Conservation (phyloP, 2,113 vertebrate genomes). For the Triplophysa siluroides region DNA sequence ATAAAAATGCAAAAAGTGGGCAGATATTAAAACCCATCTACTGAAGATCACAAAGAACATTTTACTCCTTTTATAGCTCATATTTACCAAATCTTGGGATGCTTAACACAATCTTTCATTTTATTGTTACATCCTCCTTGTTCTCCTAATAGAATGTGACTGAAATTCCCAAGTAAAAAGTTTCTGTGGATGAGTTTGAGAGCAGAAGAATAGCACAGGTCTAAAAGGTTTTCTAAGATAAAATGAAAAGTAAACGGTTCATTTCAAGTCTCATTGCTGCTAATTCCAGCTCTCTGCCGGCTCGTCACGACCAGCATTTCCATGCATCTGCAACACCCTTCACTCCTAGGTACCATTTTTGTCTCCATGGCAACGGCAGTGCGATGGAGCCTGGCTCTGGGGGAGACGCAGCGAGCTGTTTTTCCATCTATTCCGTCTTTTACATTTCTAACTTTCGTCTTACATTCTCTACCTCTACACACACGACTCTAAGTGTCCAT, state of each 20-base stretch:
- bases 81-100: too few species aligned
- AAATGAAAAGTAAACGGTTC: constrained; percentile 19
- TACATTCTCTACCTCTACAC: background rate
- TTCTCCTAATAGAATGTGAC: too few species aligned
- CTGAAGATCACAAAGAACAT: too few species aligned
- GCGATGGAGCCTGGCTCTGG: constrained; percentile 67
- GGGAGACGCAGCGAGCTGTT: constrained; percentile 61
- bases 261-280: constrained; percentile 50
- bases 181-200: background rate
- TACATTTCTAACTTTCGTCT: background rate
- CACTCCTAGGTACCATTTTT: constrained; percentile 71
- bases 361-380: constrained; percentile 72
- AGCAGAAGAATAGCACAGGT: background rate
- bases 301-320: constrained; percentile 70
- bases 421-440: constrained; percentile 48
- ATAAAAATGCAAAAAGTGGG: constrained; percentile 9
- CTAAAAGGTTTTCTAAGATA: background rate
- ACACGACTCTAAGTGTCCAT: background rate
- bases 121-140: too few species aligned
- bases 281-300: constrained; percentile 60
- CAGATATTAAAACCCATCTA: constrained; percentile 6
- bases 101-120: too few species aligned
- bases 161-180: too few species aligned
- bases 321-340: constrained; percentile 69
- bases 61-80: too few species aligned